phyloP scores from a whole-genome alignment of 2,797 vertebrate genomes.

The Apogon talboti region DNA sequence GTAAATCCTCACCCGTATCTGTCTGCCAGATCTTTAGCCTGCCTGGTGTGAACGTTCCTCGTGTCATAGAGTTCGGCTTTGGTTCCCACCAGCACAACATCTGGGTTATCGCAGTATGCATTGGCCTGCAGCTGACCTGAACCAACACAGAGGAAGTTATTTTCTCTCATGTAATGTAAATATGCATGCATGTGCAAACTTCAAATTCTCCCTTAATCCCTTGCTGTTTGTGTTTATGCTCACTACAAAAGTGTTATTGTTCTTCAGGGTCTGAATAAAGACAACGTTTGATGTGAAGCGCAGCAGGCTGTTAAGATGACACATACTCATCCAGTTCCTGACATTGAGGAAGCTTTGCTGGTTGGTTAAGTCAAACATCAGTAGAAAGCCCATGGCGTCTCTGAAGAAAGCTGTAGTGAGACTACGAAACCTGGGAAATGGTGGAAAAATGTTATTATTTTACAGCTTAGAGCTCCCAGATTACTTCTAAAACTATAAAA shows the following conservation, averaged over 20 bases:
- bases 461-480: background rate
- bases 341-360: constrained; percentile 97
- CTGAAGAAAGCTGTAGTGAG: constrained; percentile 96
- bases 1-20: constrained; percentile 88
- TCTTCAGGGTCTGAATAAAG: background rate
- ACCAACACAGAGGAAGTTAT: constrained; percentile 41
- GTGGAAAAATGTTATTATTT: background rate
- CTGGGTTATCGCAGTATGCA: constrained; percentile 95
- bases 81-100: constrained; percentile 94
- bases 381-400: constrained; percentile 97
- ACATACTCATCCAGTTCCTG: constrained; percentile 98
- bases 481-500: background rate
- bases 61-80: constrained; percentile 90
- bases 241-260: background rate
- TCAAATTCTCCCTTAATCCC: constrained; percentile 3
- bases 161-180: constrained; percentile 11
- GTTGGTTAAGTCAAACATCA: constrained; percentile 97
- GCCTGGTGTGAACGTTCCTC: constrained; percentile 89
- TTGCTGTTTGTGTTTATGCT: background rate
- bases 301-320: constrained; percentile 21
- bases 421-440: constrained; percentile 89
- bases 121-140: constrained; percentile 96
- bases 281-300: constrained; percentile 17
- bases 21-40: constrained; percentile 92
- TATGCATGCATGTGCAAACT: constrained; percentile 6